Conservation (phyloP, 2,113 vertebrate genomes). For the Guaruba guarouba region DNA sequence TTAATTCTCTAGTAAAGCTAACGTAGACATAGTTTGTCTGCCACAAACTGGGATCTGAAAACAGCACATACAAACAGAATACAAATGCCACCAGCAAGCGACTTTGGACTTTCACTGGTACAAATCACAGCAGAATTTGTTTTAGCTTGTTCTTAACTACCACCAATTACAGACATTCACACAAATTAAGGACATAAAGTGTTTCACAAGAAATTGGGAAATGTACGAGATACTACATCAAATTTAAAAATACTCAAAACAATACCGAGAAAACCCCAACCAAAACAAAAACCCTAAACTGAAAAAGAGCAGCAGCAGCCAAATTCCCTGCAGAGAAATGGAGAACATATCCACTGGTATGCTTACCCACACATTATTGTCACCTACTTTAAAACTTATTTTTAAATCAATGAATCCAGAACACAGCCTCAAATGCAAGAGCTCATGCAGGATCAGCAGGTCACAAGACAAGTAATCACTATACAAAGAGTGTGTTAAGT, state of each 20-base stretch:
- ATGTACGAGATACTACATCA: not conserved
- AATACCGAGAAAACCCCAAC: not conserved
- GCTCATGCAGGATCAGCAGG: not conserved
- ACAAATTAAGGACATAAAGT: not conserved
- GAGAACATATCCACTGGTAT: not conserved
- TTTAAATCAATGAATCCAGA: not conserved
- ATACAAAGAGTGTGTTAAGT: not conserved
- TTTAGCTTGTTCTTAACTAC: not conserved
- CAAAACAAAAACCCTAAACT: not conserved
- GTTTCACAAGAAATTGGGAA: not conserved
- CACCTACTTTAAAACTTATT: not conserved
- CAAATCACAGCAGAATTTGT: not conserved
- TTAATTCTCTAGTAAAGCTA: not conserved
- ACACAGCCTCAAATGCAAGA: not conserved
- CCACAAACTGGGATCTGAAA: not conserved
- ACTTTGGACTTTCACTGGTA: not conserved
- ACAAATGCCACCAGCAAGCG: not conserved
- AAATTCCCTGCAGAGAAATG: not conserved
- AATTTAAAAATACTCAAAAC: not conserved
- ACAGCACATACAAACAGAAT: not conserved
- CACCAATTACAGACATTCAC: not conserved
- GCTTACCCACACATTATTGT: not conserved
- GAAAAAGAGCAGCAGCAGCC: not conserved
- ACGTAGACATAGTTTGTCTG: not conserved
- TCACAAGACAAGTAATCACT: not conserved